Evolutionary conservation across 2,113 vertebrate species (phyloP).

Genomic region (Pelecanoides urinatrix): DNA sequence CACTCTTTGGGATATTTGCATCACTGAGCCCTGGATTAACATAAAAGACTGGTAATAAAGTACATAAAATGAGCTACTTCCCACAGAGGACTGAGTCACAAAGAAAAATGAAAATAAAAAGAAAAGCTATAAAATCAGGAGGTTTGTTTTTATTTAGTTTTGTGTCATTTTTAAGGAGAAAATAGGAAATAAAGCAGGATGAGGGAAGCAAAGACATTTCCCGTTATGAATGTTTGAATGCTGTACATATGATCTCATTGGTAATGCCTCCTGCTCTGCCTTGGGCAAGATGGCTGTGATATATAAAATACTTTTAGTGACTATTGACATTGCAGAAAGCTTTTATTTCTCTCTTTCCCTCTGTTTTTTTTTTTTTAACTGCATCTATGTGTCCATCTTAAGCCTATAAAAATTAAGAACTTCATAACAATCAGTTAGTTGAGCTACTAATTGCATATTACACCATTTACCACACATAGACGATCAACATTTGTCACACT

Average conservation of each 20-base stretch:
- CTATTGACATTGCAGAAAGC: neutral
- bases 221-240: constrained; percentile 15
- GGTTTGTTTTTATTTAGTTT: accelerated
- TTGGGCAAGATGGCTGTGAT: constrained; percentile 20
- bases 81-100: neutral
- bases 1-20: neutral
- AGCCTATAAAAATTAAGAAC: neutral
- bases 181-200: neutral
- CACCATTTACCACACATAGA: neutral
- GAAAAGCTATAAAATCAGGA: neutral
- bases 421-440: neutral
- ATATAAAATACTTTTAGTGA: constrained; percentile 30
- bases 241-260: constrained; percentile 1
- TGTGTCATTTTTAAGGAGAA: neutral
- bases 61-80: neutral
- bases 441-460: neutral
- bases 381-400: neutral
- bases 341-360: neutral
- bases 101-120: neutral
- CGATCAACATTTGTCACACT: neutral
- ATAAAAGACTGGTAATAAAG: neutral
- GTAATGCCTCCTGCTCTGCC: constrained; percentile 20
- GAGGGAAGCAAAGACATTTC: neutral
- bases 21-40: neutral
- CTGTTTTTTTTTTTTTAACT: neutral